Conservation (phyloP, 2,888 invertebrate species). For the Sympetrum striolatum region DNA sequence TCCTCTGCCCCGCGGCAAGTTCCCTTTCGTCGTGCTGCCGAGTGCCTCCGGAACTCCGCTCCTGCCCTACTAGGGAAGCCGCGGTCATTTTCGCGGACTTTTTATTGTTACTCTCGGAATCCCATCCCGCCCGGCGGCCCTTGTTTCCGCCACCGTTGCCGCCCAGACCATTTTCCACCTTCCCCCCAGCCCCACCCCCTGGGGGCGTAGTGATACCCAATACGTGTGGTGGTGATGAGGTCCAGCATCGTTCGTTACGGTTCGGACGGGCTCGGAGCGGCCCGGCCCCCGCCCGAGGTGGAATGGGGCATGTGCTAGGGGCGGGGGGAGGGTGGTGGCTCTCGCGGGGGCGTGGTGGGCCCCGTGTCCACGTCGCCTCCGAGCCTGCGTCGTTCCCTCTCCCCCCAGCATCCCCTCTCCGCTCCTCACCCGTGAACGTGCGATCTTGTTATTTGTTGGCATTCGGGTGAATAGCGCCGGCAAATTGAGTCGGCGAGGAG, state of each 20-base stretch:
- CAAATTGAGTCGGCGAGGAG: slow-evolving; percentile 27
- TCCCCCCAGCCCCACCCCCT: slow-evolving; percentile 46
- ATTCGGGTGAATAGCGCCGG: slow-evolving; percentile 44
- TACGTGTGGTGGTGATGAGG: slow-evolving; percentile 49
- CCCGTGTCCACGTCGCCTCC: slow-evolving; percentile 52
- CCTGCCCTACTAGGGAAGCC: slow-evolving; percentile 1
- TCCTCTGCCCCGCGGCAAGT: neutral
- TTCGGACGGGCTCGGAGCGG: slow-evolving; percentile 51
- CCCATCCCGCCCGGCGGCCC: neutral
- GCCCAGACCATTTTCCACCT: neutral
- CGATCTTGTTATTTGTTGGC: slow-evolving; percentile 45
- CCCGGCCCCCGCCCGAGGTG: slow-evolving; percentile 47
- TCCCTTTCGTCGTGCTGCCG: neutral
- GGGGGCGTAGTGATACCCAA: slow-evolving; percentile 49
- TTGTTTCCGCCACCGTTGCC: neutral
- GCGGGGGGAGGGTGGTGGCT: slow-evolving; percentile 51
- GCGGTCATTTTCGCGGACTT: slow-evolving; percentile 34
- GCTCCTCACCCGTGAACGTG: slow-evolving; percentile 36
- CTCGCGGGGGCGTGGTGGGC: slow-evolving; percentile 54
- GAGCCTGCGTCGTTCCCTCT: slow-evolving; percentile 44
- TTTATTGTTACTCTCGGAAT: slow-evolving; percentile 16
- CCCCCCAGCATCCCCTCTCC: slow-evolving; percentile 42
- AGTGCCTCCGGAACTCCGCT: neutral
- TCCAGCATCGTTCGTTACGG: slow-evolving; percentile 56
- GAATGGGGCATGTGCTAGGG: slow-evolving; percentile 48